Conservation (phyloP, 2,888 invertebrate species). For the Melieria picta region DNA sequence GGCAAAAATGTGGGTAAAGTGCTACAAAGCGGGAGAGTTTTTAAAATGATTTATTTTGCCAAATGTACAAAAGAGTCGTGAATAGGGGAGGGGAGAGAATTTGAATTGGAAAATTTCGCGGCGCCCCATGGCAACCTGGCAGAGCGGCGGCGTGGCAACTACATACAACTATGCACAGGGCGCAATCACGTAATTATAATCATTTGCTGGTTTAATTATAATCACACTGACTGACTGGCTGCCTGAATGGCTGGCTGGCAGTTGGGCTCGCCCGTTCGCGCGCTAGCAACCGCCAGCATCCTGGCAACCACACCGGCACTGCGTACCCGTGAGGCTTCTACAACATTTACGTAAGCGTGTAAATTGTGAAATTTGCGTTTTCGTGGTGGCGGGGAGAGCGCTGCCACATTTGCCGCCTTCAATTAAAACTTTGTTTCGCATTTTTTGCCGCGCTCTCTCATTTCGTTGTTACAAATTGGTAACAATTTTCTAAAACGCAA, state of each 20-base stretch:
- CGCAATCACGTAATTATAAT: constrained; percentile 47
- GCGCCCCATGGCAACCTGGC: constrained; percentile 7
- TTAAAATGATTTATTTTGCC: not conserved
- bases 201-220: constrained; percentile 53
- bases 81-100: not conserved
- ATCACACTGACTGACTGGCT: constrained; percentile 48
- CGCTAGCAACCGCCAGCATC: constrained; percentile 12
- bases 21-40: not conserved
- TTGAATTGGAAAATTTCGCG: constrained; percentile 3
- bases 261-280: not conserved
- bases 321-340: constrained; percentile 52
- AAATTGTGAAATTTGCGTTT: constrained; percentile 50
- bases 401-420: constrained; percentile 34
- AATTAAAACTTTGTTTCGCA: constrained; percentile 39
- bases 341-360: constrained; percentile 42
- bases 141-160: not conserved
- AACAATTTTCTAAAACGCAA: constrained; percentile 13
- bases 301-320: constrained; percentile 11
- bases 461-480: constrained; percentile 39
- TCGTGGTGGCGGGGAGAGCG: not conserved
- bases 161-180: not conserved
- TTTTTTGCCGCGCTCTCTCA: too few relatives aligned
- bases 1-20: constrained; percentile 1
- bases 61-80: not conserved
- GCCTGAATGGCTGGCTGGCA: constrained; percentile 22